These are phyloP conservation scores for Palythoa grandis DNA, from an alignment of 92 coral and sea anemone species.

Conservation along the genomic window DNA sequence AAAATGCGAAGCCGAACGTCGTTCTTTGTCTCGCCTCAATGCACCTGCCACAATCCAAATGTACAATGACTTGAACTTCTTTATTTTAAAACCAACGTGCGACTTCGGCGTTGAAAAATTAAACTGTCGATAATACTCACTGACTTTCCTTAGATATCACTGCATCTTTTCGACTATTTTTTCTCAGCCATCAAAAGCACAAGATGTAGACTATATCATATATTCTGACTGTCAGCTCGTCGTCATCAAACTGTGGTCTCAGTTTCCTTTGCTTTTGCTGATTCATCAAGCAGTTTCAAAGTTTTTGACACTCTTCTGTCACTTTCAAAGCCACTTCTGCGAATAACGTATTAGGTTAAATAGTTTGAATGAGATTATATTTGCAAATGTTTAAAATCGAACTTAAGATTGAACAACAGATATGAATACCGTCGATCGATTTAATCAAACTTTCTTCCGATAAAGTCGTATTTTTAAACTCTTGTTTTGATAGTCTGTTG, in stretches of 20 bases:
- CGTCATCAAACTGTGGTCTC: neutral
- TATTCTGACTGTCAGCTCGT: neutral
- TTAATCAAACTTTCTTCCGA: neutral
- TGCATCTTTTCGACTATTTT: neutral
- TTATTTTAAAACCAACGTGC: neutral
- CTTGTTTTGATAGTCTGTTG: neutral
- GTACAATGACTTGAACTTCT: neutral
- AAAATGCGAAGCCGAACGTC: neutral
- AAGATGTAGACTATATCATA: neutral
- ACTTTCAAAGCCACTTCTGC: neutral
- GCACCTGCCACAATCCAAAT: slow-evolving; percentile 5
- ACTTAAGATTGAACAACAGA: neutral
- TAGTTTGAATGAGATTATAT: neutral
- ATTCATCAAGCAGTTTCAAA: neutral
- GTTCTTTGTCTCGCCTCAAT: neutral
- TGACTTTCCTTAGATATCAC: neutral
- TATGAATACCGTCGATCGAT: neutral
- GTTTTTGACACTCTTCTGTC: slow-evolving; percentile 18
- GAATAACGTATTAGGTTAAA: neutral
- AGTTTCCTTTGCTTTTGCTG: neutral
- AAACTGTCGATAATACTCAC: neutral
- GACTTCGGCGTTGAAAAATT: neutral
- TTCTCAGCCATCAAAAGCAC: neutral
- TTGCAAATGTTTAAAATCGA: neutral
- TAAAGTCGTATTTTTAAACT: neutral